These are phyloP conservation scores for Carpatolechia fugitivella DNA, from an alignment of 2,888 invertebrate species.

Conservation along the genomic window DNA sequence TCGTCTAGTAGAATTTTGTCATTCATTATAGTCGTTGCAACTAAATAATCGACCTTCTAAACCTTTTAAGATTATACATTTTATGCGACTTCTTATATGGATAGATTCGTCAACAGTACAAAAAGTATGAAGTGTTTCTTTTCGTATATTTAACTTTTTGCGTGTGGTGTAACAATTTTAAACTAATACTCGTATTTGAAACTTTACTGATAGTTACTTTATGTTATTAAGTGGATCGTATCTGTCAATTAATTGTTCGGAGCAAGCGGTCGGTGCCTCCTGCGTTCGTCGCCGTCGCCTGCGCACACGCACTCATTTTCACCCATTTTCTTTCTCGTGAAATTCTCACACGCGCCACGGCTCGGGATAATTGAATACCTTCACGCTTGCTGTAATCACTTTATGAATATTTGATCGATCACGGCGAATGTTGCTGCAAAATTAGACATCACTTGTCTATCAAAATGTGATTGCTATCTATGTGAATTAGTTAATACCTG, in stretches of 20 bases:
- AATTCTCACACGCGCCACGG: conserved; percentile 61
- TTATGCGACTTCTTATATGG: no score
- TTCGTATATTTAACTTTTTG: no score
- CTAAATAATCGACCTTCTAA: no score
- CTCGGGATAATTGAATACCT: conserved; percentile 63
- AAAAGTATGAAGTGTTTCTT: no score
- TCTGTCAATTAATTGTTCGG: background rate
- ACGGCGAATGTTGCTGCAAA: background rate
- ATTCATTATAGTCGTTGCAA: no score
- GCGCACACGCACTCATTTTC: conserved; percentile 61
- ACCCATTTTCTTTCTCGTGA: conserved; percentile 68
- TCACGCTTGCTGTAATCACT: conserved; percentile 62
- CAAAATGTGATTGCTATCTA: background rate
- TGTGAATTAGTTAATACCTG: no score
- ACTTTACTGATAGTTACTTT: no score
- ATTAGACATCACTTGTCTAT: background rate
- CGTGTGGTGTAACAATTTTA: no score
- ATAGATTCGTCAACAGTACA: no score
- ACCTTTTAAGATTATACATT: no score
- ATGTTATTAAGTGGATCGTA: background rate
- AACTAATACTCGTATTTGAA: no score
- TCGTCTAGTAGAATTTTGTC: background rate
- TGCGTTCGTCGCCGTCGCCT: background rate
- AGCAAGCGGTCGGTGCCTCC: background rate
- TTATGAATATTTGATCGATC: conserved; percentile 51